Percentiles rank a stretch among this genome's conserved stretches.
phyloP scores from a whole-genome alignment of 2,888 invertebrate genomes.

The Poecilobothrus nobilitatus region DNA sequence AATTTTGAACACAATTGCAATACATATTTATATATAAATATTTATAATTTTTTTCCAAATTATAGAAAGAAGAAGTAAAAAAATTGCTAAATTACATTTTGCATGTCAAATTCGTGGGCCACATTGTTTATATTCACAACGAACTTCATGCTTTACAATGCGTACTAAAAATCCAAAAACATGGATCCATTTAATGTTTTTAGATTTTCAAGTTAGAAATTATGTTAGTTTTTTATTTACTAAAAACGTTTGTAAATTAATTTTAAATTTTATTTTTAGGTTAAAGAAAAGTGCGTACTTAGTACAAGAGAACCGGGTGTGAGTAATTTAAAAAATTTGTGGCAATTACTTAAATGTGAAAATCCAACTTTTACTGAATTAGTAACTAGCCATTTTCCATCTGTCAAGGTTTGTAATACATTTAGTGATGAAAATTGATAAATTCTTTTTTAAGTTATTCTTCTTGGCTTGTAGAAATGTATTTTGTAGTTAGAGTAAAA shows the following conservation, averaged over 20 bases:
- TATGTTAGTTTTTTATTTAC: slow-evolving; percentile 33
- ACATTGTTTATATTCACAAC: slow-evolving; percentile 76
- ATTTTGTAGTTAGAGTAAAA: not conserved
- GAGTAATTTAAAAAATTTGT: slow-evolving; percentile 79
- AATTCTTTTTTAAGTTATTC: no score
- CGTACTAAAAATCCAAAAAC: slow-evolving; percentile 72
- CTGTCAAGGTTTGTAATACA: slow-evolving; percentile 55
- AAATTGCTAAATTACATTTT: slow-evolving; percentile 80
- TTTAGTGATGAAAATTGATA: not conserved
- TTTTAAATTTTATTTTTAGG: slow-evolving; percentile 39
- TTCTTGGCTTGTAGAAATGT: not conserved
- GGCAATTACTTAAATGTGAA: slow-evolving; percentile 89
- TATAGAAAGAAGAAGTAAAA: slow-evolving; percentile 70
- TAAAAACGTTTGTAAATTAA: not conserved
- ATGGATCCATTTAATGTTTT: slow-evolving; percentile 95
- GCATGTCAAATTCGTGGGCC: slow-evolving; percentile 75
- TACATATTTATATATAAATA: slow-evolving; percentile 3
- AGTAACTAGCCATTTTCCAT: slow-evolving; percentile 90
- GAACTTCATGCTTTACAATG: slow-evolving; percentile 60
- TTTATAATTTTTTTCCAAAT: slow-evolving; percentile 25
- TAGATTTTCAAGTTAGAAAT: slow-evolving; percentile 66
- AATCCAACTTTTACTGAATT: slow-evolving; percentile 81
- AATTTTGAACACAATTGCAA: slow-evolving; percentile 27
- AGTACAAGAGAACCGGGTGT: slow-evolving; percentile 75
- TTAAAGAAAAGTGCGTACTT: slow-evolving; percentile 65